Conservation (phyloP, 2,797 vertebrate species). For the Thunnus albacares region DNA sequence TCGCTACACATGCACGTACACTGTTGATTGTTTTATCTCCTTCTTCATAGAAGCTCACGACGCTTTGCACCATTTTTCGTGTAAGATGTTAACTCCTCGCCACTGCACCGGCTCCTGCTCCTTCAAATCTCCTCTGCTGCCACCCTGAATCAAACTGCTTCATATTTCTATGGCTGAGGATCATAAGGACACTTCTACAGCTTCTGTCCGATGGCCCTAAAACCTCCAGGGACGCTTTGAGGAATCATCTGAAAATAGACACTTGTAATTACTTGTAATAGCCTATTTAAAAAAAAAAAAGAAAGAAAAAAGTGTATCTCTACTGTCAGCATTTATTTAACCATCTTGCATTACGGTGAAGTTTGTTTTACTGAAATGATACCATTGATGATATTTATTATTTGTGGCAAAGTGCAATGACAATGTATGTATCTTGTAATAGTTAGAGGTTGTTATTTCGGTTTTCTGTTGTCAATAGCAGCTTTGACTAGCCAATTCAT, state of each 20-base stretch:
- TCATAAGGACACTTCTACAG: conserved; percentile 13
- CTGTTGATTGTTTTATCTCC: conserved; percentile 77
- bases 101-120: conserved; percentile 96
- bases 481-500: conserved; percentile 75
- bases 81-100: conserved; percentile 97
- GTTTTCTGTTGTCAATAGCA: conserved; percentile 78
- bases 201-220: conserved; percentile 19
- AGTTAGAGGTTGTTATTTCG: conserved; percentile 81
- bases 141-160: conserved; percentile 82
- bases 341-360: conserved; percentile 65
- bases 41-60: conserved; percentile 94
- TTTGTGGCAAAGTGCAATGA: conserved; percentile 98
- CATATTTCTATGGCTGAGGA: background rate
- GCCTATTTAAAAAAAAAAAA: conserved; percentile 21
- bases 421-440: conserved; percentile 89
- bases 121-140: conserved; percentile 95
- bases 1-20: conserved; percentile 24
- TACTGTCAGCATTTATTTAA: conserved; percentile 81
- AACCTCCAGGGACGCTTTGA: conserved; percentile 40
- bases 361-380: conserved; percentile 78
- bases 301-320: conserved; percentile 52
- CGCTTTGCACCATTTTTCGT: conserved; percentile 96
- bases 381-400: conserved; percentile 82
- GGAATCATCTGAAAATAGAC: conserved; percentile 33
- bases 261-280: conserved; percentile 80